A percentile compares a stretch with the other conserved stretches of the same genome.
phyloP scores from a whole-genome alignment of 2,113 vertebrate genomes.

The Aldabrachelys gigantea region DNA sequence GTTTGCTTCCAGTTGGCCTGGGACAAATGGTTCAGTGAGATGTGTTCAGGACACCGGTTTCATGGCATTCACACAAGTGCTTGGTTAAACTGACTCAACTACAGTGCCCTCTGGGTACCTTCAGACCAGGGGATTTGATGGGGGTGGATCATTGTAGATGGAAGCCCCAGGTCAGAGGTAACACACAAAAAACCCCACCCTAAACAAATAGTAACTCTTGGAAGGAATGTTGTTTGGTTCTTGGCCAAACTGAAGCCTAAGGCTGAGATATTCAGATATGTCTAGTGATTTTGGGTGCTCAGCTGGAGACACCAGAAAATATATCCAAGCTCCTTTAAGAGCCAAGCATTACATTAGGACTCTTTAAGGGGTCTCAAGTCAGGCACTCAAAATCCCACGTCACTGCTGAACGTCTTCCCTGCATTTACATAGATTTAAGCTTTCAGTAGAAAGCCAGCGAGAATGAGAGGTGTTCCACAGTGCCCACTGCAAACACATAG shows the following conservation, averaged over 20 bases:
- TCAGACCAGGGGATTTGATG: neutral
- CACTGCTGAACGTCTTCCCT: neutral
- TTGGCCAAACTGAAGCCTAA: neutral
- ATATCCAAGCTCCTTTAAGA: neutral
- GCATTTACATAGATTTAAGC: neutral
- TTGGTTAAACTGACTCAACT: no score
- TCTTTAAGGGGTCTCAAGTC: neutral
- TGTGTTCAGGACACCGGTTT: neutral
- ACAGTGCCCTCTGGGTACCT: neutral
- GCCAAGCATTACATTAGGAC: neutral
- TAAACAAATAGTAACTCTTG: neutral
- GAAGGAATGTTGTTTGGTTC: neutral
- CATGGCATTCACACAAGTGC: neutral
- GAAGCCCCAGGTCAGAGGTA: neutral
- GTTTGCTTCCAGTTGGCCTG: neutral
- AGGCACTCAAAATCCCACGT: neutral
- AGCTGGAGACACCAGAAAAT: neutral
- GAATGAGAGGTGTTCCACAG: neutral
- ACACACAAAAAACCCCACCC: neutral
- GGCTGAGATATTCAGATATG: neutral
- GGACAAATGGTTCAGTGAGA: neutral
- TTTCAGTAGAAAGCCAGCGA: neutral
- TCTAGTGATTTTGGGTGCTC: neutral
- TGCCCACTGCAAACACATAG: neutral
- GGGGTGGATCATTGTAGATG: neutral